phyloP scores from a whole-genome alignment of 2,888 invertebrate species.

The Plemyria rubiginata region DNA sequence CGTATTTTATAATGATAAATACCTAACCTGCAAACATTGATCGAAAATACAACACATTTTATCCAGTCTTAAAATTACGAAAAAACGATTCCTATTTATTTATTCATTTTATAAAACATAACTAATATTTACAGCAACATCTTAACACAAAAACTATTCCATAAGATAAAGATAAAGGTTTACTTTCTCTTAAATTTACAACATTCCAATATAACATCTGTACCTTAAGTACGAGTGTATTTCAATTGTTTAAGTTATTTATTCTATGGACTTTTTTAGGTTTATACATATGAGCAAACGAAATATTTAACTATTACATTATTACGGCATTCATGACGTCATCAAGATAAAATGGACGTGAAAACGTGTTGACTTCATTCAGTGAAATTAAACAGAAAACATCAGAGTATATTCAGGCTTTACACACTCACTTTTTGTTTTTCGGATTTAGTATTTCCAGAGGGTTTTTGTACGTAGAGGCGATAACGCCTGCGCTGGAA shows the following conservation, averaged over 20 bases:
- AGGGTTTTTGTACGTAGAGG: no score
- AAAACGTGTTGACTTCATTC: no score
- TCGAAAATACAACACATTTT: slow-evolving; percentile 44
- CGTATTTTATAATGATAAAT: slow-evolving; percentile 7
- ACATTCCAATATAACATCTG: slow-evolving; percentile 6
- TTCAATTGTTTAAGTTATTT: background rate
- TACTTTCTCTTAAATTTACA: background rate
- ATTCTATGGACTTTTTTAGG: background rate
- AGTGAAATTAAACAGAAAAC: no score
- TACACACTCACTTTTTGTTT: no score
- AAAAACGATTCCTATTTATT: slow-evolving; percentile 46
- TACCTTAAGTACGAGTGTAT: no score
- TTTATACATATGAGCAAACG: background rate
- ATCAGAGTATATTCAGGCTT: no score
- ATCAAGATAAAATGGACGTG: no score
- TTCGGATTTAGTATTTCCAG: no score
- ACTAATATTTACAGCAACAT: slow-evolving; percentile 46
- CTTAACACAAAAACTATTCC: slow-evolving; percentile 25
- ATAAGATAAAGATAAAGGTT: background rate
- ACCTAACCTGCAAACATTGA: slow-evolving; percentile 43
- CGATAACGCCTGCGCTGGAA: no score
- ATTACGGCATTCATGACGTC: no score
- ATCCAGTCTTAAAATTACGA: slow-evolving; percentile 51
- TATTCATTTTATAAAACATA: slow-evolving; percentile 37
- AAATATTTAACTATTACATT: background rate